Conservation (phyloP, 2,888 invertebrate genomes). For the Spodoptera picta region DNA sequence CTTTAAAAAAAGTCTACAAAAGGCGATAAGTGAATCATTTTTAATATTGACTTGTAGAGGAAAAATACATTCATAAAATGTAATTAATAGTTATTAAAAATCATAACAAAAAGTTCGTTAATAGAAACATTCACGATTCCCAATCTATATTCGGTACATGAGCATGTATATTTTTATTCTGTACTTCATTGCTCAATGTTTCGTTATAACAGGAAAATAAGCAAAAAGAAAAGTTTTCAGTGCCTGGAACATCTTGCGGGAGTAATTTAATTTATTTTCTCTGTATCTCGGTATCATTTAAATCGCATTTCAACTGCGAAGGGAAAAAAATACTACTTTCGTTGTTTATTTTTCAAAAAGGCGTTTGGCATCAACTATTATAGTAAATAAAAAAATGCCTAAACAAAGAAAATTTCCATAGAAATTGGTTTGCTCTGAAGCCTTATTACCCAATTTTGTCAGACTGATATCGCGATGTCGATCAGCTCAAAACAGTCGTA, state of each 20-base stretch:
- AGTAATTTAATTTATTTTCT: constrained; percentile 60
- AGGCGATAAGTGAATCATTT: constrained; percentile 4
- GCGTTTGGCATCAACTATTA: constrained; percentile 14
- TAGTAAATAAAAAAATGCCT: constrained; percentile 15
- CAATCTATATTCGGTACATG: constrained; percentile 12
- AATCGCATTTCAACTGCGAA: constrained; percentile 49
- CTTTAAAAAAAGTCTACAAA: constrained; percentile 1
- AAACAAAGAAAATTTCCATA: constrained; percentile 1
- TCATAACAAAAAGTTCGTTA: constrained; percentile 3
- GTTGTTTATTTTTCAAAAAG: constrained; percentile 17
- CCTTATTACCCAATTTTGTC: too few relatives aligned
- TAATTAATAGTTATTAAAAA: constrained; percentile 10
- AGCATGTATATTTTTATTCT: constrained; percentile 28
- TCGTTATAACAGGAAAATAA: constrained; percentile 40
- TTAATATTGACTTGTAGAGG: neutral
- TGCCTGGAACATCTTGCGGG: constrained; percentile 43
- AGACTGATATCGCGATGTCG: too few relatives aligned
- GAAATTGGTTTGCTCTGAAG: neutral
- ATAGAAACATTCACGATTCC: constrained; percentile 15
- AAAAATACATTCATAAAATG: neutral
- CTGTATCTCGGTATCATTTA: constrained; percentile 52
- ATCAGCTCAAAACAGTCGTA: too few relatives aligned
- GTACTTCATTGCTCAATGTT: constrained; percentile 34
- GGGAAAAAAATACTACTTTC: constrained; percentile 32
- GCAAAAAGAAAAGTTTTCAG: constrained; percentile 35